These are phyloP conservation scores for Phrynocephalus forsythii DNA, from an alignment of 2,797 vertebrate species.

Conservation along the genomic window DNA sequence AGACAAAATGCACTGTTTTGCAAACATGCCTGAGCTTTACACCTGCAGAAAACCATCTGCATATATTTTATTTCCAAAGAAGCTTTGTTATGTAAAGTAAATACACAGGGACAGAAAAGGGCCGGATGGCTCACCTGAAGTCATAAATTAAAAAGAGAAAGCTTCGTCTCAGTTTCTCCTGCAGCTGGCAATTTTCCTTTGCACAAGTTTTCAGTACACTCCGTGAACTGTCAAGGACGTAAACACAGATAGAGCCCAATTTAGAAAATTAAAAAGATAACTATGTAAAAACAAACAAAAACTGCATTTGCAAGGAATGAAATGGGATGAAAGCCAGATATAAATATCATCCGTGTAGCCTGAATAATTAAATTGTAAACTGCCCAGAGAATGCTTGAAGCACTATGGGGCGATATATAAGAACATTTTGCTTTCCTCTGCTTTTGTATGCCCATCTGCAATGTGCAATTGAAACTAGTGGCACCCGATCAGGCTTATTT, in stretches of 20 bases:
- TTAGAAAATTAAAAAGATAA: constrained; percentile 14
- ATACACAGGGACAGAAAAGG: not conserved
- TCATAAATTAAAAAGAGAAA: constrained; percentile 14
- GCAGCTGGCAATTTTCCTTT: constrained; percentile 46
- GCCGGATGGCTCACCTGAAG: constrained; percentile 59
- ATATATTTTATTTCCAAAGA: constrained; percentile 12
- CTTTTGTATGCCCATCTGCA: too few species aligned
- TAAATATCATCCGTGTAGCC: too few species aligned
- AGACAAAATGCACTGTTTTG: not conserved
- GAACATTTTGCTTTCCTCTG: not conserved
- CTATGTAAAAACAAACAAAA: not conserved
- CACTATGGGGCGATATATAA: too few species aligned
- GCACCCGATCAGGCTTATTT: not conserved
- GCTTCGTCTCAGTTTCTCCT: constrained; percentile 49
- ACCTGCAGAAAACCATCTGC: not conserved
- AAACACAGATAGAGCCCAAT: constrained; percentile 21
- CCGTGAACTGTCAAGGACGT: constrained; percentile 64
- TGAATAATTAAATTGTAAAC: too few species aligned
- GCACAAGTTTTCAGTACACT: constrained; percentile 59
- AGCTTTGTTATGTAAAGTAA: constrained; percentile 17
- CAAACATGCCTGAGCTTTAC: not conserved
- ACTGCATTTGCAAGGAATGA: constrained; percentile 24
- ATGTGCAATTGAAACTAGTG: not conserved
- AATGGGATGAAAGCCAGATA: not conserved
- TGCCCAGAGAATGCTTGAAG: too few species aligned